Base-by-base conservation (phyloP, 2,797 vertebrate species). In the Sus cebifrons region DNA sequence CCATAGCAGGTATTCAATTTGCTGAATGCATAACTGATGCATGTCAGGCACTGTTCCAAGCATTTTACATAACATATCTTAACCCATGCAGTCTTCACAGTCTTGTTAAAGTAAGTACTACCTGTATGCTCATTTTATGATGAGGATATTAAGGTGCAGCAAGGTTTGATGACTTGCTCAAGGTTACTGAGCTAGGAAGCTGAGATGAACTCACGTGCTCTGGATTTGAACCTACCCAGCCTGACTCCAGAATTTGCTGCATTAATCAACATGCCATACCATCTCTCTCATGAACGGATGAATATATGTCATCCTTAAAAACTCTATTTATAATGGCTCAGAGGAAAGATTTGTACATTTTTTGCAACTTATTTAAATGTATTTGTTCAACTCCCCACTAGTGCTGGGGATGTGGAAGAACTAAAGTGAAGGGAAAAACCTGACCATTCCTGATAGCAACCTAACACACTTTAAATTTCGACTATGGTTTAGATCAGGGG, bases 261-360 rank as follows among this genome's bases (percentile, higher is more conserved):
- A 49, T 78, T 82, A 89, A 64, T 49, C 32, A 87, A 10, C 40
- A 65, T 58, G 44, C 12, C 36, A 95, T 7, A 54, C 54, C 4
- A 27, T 81, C 60, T 91, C 58, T 56, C 1, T 29, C 15, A 70
- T 68, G 60, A 91, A 62, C 60, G 32, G 20, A 82, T 65, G 67
- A 82, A 64, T 93, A 25, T 52, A 21, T 40, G 21, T 68, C 12
- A 77, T 58, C 7, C 36, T 70, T 64, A 6, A 81, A 79, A 85
- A 52, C 25, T 49, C 12, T 27, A 56, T 68, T 67, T 83, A 77
- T 84, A 70, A 60, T 85, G 83, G 18, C 29, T 75, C 25, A 71
- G 2, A 86, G 25, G 21, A 82, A 95, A 90, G 14, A 83, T 54
- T 71, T 94, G 74, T 74, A 20, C 90, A 40, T 64, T 65, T 70